Conservation (phyloP, 2,113 vertebrate genomes). For the Cepphus grylle region DNA sequence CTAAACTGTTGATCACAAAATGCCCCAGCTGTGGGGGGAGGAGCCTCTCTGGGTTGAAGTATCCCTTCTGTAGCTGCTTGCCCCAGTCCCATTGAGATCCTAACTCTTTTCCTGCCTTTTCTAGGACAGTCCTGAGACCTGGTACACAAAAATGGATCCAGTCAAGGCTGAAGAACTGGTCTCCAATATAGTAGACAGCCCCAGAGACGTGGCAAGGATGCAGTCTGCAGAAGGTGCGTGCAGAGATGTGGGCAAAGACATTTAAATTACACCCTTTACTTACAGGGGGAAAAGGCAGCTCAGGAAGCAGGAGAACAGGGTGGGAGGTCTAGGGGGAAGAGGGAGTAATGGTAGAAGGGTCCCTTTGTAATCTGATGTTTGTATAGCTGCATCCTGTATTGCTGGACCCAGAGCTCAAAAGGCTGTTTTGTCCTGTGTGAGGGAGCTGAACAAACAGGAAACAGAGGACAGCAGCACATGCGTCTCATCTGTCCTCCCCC, state of each 20-base stretch:
- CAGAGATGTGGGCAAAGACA: background rate
- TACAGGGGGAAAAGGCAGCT: background rate
- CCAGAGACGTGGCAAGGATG: background rate
- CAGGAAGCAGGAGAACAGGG: background rate
- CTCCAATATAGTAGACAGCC: conserved; percentile 53
- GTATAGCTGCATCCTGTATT: background rate
- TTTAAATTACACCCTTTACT: background rate
- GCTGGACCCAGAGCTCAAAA: background rate
- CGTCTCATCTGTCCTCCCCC: background rate
- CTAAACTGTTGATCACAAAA: background rate
- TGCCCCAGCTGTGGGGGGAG: background rate
- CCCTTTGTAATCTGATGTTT: background rate
- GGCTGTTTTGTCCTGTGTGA: background rate
- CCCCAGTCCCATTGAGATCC: background rate
- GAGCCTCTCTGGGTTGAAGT: background rate
- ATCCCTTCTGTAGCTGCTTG: background rate
- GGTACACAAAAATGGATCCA: conserved; percentile 76
- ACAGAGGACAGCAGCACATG: background rate
- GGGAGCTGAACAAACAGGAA: background rate
- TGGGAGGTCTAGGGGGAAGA: background rate
- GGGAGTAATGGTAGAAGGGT: background rate
- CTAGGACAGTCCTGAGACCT: conserved; percentile 69
- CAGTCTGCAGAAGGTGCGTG: background rate
- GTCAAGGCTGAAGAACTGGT: conserved; percentile 74
- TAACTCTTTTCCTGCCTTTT: background rate